A percentile compares a stretch with the other conserved stretches of the same genome.
Evolutionary conservation across 2,797 vertebrate genomes (phyloP).

Genomic region (Naso thynnoides): DNA sequence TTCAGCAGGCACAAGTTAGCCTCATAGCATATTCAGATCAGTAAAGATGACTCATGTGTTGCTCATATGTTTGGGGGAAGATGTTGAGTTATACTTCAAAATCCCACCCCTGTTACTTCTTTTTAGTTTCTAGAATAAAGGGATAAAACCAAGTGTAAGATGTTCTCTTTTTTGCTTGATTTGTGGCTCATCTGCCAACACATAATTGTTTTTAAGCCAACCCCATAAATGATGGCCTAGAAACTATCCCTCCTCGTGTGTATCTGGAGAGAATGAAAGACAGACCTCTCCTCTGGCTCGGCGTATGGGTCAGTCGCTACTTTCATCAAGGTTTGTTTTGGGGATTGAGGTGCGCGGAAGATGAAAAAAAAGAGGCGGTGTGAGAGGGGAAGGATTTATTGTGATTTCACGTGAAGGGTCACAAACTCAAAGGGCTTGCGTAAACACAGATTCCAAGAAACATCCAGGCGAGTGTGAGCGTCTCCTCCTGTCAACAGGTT

Average conservation of each 20-base stretch:
- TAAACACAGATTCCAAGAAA: constrained; percentile 7
- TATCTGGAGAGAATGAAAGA: constrained; percentile 34
- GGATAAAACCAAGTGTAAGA: background rate
- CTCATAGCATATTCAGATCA: background rate
- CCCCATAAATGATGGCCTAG: constrained; percentile 4
- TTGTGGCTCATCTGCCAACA: constrained; percentile 1
- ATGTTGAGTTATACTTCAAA: background rate
- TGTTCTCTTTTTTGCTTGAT: background rate
- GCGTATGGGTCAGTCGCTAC: constrained; percentile 13
- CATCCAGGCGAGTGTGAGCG: constrained; percentile 10
- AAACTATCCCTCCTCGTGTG: constrained; percentile 16
- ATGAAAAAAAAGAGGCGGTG: background rate
- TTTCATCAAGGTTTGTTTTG: constrained; percentile 33
- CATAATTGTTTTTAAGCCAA: background rate
- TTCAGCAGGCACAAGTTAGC: background rate
- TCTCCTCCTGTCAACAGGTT: constrained; percentile 49
- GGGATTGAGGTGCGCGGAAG: constrained; percentile 5
- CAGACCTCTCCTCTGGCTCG: background rate
- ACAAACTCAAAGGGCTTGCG: constrained; percentile 1
- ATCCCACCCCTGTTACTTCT: background rate
- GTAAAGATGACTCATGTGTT: constrained; percentile 5
- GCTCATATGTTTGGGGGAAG: background rate
- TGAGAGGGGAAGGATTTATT: constrained; percentile 1
- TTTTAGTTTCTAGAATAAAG: background rate
- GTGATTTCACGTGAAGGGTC: constrained; percentile 18